These are phyloP conservation scores for Scaptodrosophila latifasciaeformis DNA, from an alignment of 2,888 invertebrate genomes.

Conservation along the genomic window DNA sequence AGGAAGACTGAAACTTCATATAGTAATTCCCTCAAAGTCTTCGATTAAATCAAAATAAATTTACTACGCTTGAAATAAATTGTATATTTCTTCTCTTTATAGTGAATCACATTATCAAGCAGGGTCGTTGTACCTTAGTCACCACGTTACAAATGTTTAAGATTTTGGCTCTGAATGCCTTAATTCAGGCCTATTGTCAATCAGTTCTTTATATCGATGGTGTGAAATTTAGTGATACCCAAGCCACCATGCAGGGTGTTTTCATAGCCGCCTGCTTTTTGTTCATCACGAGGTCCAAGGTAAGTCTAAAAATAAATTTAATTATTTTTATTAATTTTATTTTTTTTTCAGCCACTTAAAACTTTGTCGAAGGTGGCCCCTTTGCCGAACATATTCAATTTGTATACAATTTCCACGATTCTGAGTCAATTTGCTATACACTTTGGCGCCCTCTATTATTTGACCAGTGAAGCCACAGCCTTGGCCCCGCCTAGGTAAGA, in stretches of 20 bases:
- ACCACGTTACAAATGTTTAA: slow-evolving; percentile 99
- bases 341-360: slow-evolving; percentile 85
- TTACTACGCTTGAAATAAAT: background rate
- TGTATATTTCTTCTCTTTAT: slow-evolving; percentile 53
- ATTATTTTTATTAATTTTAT: background rate
- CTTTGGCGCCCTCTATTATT: slow-evolving; percentile 90
- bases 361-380: slow-evolving; percentile 95
- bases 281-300: slow-evolving; percentile 98
- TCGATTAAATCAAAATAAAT: background rate
- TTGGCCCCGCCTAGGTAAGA: slow-evolving; percentile 83
- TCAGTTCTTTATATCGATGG: slow-evolving; percentile 98
- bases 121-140: slow-evolving; percentile 98
- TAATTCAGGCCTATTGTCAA: slow-evolving; percentile 98
- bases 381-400: slow-evolving; percentile 97
- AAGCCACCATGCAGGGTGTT: slow-evolving; percentile 97
- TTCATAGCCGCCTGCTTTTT: slow-evolving; percentile 97
- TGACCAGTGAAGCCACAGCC: slow-evolving; percentile 87
- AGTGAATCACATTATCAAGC: slow-evolving; percentile 99
- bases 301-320: slow-evolving; percentile 64
- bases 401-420: slow-evolving; percentile 97
- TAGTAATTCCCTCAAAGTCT: too few species aligned
- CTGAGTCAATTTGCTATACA: slow-evolving; percentile 95
- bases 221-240: slow-evolving; percentile 97
- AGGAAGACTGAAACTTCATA: too few species aligned
- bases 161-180: slow-evolving; percentile 97